Percentiles rank a stretch among this genome's conserved stretches.
Conservation (phyloP, 2,797 vertebrate species). For the Cuculus canorus region DNA sequence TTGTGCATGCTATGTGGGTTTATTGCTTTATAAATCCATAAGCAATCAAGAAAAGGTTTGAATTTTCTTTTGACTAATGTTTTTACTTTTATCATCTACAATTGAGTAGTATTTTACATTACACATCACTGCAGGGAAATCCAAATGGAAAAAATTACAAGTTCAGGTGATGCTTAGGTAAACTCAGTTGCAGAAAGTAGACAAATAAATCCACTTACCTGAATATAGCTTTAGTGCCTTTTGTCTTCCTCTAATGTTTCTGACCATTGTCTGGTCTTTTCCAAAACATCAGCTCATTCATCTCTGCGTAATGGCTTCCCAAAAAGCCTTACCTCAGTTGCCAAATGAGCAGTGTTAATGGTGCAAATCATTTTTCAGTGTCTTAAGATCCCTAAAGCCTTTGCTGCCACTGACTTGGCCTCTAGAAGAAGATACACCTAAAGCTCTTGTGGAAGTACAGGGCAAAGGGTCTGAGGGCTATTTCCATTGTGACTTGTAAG, state of each 20-base stretch:
- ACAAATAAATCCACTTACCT: background rate
- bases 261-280: background rate
- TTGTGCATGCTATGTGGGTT: background rate
- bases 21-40: background rate
- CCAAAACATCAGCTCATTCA: background rate
- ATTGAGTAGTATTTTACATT: background rate
- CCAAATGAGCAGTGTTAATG: background rate
- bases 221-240: background rate
- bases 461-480: background rate
- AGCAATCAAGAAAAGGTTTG: background rate
- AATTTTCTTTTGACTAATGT: background rate
- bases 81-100: background rate
- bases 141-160: background rate
- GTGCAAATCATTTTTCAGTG: background rate
- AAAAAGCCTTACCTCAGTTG: background rate
- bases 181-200: background rate
- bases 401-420: background rate
- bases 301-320: background rate
- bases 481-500: background rate
- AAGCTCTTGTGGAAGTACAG: background rate
- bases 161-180: background rate
- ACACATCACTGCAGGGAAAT: background rate
- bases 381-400: background rate
- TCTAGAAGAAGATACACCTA: background rate
- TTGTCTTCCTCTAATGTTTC: background rate